These are phyloP conservation scores for Manis crassicaudata DNA, from an alignment of 2,797 vertebrate species.

Conservation along the genomic window DNA sequence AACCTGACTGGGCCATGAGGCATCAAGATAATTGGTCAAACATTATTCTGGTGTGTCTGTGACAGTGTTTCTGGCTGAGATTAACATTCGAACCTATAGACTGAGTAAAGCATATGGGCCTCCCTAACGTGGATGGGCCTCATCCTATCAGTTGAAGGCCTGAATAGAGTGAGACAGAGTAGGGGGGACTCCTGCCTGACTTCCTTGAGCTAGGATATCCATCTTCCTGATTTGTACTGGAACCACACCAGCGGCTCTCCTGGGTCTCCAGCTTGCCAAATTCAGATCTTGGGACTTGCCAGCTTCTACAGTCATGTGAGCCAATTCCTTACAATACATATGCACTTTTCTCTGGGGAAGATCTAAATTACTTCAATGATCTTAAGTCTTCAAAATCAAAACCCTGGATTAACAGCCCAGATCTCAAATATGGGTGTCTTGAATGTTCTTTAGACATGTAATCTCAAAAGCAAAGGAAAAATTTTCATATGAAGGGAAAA, in stretches of 20 bases:
- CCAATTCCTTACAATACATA: not conserved
- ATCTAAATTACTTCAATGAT: not conserved
- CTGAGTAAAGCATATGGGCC: not conserved
- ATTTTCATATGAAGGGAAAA: not conserved
- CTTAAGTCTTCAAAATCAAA: not conserved
- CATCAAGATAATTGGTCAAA: not conserved
- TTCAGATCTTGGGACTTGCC: not conserved
- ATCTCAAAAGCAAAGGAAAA: not conserved
- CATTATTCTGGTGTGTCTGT: not conserved
- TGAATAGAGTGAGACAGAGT: not conserved
- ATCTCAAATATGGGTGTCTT: not conserved
- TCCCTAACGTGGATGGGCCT: rapidly evolving
- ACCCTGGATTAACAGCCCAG: not conserved
- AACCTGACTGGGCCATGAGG: not conserved
- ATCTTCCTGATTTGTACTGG: no score
- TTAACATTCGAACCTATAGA: not conserved
- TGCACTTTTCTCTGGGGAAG: not conserved
- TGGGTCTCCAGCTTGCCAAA: not conserved
- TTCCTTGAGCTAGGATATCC: not conserved
- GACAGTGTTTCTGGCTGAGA: not conserved
- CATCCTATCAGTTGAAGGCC: not conserved
- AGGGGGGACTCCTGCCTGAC: not conserved
- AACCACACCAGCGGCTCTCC: not conserved
- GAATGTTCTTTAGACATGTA: not conserved
- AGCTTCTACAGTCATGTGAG: not conserved